A percentile compares a stretch with the other conserved stretches of the same genome.
Evolutionary conservation across 2,888 invertebrate species (phyloP).

Genomic region (Cryptocheilus praepositus): DNA sequence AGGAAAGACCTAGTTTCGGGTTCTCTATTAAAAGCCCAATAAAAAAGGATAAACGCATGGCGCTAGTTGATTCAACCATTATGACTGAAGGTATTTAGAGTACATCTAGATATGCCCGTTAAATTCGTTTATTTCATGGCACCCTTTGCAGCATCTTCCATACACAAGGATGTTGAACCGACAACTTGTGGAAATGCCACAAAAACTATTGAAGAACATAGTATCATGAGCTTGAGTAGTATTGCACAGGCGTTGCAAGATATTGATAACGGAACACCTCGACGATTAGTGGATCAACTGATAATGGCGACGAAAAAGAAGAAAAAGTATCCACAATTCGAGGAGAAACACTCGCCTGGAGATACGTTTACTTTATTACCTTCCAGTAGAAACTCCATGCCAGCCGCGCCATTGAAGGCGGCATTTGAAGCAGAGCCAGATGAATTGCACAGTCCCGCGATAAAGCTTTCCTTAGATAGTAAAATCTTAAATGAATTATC

Average conservation of each 20-base stretch:
- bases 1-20: constrained; percentile 63
- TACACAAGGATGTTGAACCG: constrained; percentile 24
- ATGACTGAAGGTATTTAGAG: constrained; percentile 57
- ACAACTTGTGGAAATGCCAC: constrained; percentile 13
- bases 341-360: constrained; percentile 28
- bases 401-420: constrained; percentile 34
- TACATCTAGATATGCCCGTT: neutral
- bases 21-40: constrained; percentile 58
- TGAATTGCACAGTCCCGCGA: constrained; percentile 22
- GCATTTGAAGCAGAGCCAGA: constrained; percentile 25
- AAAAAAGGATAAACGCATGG: constrained; percentile 46
- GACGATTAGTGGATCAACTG: constrained; percentile 66
- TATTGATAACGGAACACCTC: constrained; percentile 61
- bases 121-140: neutral
- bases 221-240: constrained; percentile 66
- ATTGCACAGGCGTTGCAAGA: constrained; percentile 66
- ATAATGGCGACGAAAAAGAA: constrained; percentile 61
- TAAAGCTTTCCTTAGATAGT: constrained; percentile 62
- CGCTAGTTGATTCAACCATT: constrained; percentile 62
- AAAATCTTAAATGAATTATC: constrained; percentile 33
- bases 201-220: constrained; percentile 56
- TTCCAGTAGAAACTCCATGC: constrained; percentile 48
- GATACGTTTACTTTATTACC: constrained; percentile 51
- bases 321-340: constrained; percentile 21
- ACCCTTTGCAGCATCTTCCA: constrained; percentile 16